Evolutionary conservation across 2,888 invertebrate species (phyloP), one percentile per base, ranked within the genome.

Genomic region (Aphodius granarius): DNA sequence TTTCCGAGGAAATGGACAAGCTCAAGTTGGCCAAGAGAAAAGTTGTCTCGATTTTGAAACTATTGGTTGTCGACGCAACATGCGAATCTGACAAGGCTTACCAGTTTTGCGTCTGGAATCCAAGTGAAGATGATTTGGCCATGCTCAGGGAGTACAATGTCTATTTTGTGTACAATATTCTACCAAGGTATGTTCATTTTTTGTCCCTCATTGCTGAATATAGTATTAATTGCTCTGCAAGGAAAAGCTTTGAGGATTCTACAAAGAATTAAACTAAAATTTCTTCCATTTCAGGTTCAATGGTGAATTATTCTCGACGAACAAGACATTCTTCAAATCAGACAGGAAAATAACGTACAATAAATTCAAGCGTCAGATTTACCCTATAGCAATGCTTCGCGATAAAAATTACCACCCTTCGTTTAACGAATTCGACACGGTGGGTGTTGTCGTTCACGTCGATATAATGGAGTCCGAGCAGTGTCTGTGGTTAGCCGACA

Each of bases 401-500:
- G 80, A 83, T 17, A 72, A 80, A 17, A 83, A 82, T 65, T 88
- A 88, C 78, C 83, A 84, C 76, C 89, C 90, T 3, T 77, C 84
- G 9, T 92, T 91, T 82, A 90, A 91, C 77, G 95, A 95, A 88
- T 89, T 94, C 78, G 95, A 95, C 86, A 91, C 92, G 9, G 90
- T 92, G 3, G 95, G 95, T 0, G 81, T 94, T 2, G 89, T 95
- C 63, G 88, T 93, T 20, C 85, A 88, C 75, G 87, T 92, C 63
- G 90, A 89, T 78, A 88, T 89, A 20, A 84, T 88, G 21, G 87
- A 86, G 20, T 83, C 86, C 76, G 87, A 88, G 75, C 92, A 93
- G 86, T 89, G 90, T 76, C 86, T 92, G 0, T 92, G 91, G 85
- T 71, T 93, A 17, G 86, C 91, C 0, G 92, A 93, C 83, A 83